Evolutionary conservation across 1,140 invertebrate genomes (phyloP).

Genomic region (Yoshiicerus persimilis): DNA sequence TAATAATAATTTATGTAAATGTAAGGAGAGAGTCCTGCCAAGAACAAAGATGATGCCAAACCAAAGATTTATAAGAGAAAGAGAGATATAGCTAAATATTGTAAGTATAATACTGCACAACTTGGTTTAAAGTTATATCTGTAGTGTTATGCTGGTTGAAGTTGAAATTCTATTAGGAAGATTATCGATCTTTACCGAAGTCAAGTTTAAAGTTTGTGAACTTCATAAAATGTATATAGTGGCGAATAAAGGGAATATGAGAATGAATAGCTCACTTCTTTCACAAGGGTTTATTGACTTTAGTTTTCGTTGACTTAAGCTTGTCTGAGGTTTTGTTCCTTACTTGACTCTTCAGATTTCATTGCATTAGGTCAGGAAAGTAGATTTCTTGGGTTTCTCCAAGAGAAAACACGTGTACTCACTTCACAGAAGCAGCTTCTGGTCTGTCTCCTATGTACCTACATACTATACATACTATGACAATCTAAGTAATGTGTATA

Average conservation of each 20-base stretch:
- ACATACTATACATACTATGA: background rate
- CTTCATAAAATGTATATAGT: background rate
- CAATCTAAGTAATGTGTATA: background rate
- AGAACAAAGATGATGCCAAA: background rate
- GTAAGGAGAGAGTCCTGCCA: background rate
- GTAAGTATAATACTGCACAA: background rate
- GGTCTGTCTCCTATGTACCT: background rate
- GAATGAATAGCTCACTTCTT: background rate
- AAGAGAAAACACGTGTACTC: background rate
- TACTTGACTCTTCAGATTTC: background rate
- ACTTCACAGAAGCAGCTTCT: background rate
- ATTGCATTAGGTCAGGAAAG: conserved; percentile 14
- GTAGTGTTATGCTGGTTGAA: too few species aligned
- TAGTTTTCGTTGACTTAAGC: background rate
- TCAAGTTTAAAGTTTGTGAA: background rate
- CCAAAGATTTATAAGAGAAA: background rate
- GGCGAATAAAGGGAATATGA: background rate
- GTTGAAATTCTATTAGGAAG: background rate
- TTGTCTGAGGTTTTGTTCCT: background rate
- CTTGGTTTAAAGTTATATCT: background rate
- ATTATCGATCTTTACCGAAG: background rate
- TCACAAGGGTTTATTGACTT: conserved; percentile 4
- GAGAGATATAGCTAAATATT: background rate
- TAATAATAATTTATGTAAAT: conserved; percentile 15
- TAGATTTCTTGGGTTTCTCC: background rate